Conservation (phyloP, 2,113 vertebrate genomes). For the Xiphorhynchus elegans region DNA sequence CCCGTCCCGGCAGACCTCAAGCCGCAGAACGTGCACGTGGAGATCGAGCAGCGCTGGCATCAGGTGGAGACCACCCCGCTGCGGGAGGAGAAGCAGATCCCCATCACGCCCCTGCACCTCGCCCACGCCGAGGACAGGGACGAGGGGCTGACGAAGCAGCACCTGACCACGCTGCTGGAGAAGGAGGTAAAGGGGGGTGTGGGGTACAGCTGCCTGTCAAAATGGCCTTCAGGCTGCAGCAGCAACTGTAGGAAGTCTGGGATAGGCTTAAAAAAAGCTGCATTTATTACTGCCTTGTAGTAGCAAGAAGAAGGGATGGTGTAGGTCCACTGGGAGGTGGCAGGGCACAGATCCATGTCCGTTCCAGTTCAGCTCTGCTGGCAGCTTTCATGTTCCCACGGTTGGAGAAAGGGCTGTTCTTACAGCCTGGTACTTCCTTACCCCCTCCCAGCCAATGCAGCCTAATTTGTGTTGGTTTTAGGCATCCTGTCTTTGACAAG, state of each 20-base stretch:
- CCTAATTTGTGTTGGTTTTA: background rate
- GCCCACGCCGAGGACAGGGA: constrained; percentile 52
- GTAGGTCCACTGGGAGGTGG: background rate
- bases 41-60: constrained; percentile 97
- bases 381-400: background rate
- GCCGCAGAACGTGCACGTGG: constrained; percentile 83
- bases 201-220: background rate
- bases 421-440: background rate
- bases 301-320: background rate
- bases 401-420: background rate
- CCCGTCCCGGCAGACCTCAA: constrained; percentile 49
- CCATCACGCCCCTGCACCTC: constrained; percentile 81
- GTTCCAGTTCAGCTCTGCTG: accelerated
- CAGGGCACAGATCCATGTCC: background rate
- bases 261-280: background rate
- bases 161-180: constrained; percentile 86
- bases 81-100: constrained; percentile 94
- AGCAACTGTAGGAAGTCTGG: background rate
- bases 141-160: constrained; percentile 79
- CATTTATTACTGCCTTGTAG: background rate
- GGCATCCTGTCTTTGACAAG: background rate
- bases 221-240: background rate
- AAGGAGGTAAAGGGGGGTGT: constrained; percentile 83
- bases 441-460: accelerated
- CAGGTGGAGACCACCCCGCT: constrained; percentile 94